phyloP scores from a whole-genome alignment of 2,797 vertebrate genomes.

The Tapirus indicus region DNA sequence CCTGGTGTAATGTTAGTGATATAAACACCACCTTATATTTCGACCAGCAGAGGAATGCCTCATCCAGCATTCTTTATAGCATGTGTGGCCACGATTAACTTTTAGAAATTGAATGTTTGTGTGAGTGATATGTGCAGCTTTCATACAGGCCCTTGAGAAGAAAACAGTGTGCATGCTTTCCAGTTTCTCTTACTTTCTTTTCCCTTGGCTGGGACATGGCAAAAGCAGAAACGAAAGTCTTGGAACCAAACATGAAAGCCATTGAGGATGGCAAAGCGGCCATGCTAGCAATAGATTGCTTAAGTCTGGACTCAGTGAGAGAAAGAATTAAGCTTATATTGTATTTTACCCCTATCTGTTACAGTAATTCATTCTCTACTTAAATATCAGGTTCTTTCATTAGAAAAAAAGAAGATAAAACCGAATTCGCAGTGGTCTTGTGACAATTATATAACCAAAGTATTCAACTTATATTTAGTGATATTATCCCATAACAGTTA shows the following conservation, averaged over 20 bases:
- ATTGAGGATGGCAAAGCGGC: neutral
- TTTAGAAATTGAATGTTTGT: neutral
- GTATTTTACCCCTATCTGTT: neutral
- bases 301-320: neutral
- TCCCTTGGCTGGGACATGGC: neutral
- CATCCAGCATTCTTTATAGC: neutral
- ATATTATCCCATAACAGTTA: neutral
- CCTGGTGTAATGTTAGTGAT: neutral
- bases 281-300: neutral
- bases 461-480: neutral
- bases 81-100: neutral
- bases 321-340: neutral
- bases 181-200: neutral
- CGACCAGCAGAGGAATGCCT: too few relatives aligned
- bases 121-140: neutral
- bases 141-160: neutral
- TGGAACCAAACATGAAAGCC: neutral
- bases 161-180: neutral
- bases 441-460: neutral
- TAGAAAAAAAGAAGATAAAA: neutral
- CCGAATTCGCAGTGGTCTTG: neutral
- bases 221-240: neutral
- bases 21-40: neutral
- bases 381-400: neutral
- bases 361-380: neutral